phyloP scores from a whole-genome alignment of 1,140 invertebrate genomes.

The Rhagoletis pomonella region DNA sequence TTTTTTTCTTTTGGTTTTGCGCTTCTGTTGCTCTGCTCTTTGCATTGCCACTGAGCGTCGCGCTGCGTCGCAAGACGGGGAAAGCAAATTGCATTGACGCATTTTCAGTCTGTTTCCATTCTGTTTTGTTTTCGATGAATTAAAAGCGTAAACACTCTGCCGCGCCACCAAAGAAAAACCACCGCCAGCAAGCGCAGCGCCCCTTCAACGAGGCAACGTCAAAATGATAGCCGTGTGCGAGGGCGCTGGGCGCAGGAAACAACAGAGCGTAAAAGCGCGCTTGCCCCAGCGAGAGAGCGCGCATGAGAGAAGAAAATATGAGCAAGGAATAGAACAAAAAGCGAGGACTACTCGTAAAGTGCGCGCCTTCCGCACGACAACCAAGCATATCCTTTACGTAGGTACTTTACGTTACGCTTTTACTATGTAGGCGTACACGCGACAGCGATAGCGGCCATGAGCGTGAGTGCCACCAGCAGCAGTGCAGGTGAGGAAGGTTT shows the following conservation, averaged over 20 bases:
- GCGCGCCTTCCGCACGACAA: neutral
- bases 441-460: neutral
- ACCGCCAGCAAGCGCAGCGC: neutral
- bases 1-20: constrained; percentile 24
- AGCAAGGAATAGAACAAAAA: neutral
- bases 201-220: too few species aligned
- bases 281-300: neutral
- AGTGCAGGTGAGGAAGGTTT: neutral
- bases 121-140: constrained; percentile 52
- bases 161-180: neutral
- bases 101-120: constrained; percentile 51
- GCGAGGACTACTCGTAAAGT: neutral
- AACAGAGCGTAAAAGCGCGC: neutral
- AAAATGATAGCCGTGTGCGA: neutral
- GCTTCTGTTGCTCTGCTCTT: neutral
- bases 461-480: neutral
- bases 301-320: neutral
- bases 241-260: neutral
- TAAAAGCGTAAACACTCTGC: constrained; percentile 31
- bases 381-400: neutral
- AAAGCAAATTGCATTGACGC: constrained; percentile 41
- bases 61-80: neutral
- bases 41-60: neutral
- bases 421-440: constrained; percentile 43
- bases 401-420: constrained; percentile 22